These are phyloP conservation scores for Synanceia verrucosa DNA, from an alignment of 2,797 vertebrate genomes.

Conservation along the genomic window DNA sequence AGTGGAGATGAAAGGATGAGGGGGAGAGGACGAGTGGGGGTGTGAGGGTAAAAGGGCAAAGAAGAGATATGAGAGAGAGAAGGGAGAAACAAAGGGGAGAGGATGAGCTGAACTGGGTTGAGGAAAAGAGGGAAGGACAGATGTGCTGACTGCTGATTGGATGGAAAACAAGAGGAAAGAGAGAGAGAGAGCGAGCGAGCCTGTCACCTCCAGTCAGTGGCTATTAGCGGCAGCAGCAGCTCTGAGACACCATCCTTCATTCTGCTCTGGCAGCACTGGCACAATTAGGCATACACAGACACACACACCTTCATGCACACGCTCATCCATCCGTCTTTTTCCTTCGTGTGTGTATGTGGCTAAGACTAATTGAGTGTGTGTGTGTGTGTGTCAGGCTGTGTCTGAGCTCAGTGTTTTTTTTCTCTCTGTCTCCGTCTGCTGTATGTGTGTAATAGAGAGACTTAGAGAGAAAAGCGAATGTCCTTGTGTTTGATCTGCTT, in stretches of 20 bases:
- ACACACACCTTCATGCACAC: constrained; percentile 58
- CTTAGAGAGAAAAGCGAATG: constrained; percentile 51
- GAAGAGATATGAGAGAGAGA: constrained; percentile 56
- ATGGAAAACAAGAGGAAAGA: constrained; percentile 57
- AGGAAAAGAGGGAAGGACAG: constrained; percentile 65
- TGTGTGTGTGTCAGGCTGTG: constrained; percentile 60
- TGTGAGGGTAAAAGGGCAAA: constrained; percentile 70
- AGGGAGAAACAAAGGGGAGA: constrained; percentile 54
- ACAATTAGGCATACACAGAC: constrained; percentile 80
- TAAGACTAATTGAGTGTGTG: constrained; percentile 70
- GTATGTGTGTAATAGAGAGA: constrained; percentile 48
- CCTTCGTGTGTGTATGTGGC: constrained; percentile 22
- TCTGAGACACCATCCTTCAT: constrained; percentile 82
- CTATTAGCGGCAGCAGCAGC: constrained; percentile 80
- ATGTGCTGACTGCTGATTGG: constrained; percentile 76
- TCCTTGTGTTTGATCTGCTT: constrained; percentile 73
- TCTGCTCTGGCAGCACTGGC: constrained; percentile 76
- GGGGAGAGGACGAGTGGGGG: not conserved
- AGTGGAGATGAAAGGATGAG: constrained; percentile 66
- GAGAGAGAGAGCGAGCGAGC: constrained; percentile 34
- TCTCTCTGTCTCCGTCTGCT: constrained; percentile 45
- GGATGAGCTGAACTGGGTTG: constrained; percentile 57
- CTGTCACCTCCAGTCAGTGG: constrained; percentile 80
- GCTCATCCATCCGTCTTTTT: constrained; percentile 53
- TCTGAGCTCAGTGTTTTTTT: constrained; percentile 66